Base-by-base conservation (phyloP, 2,888 invertebrate species). In the Dorcus hopei region DNA sequence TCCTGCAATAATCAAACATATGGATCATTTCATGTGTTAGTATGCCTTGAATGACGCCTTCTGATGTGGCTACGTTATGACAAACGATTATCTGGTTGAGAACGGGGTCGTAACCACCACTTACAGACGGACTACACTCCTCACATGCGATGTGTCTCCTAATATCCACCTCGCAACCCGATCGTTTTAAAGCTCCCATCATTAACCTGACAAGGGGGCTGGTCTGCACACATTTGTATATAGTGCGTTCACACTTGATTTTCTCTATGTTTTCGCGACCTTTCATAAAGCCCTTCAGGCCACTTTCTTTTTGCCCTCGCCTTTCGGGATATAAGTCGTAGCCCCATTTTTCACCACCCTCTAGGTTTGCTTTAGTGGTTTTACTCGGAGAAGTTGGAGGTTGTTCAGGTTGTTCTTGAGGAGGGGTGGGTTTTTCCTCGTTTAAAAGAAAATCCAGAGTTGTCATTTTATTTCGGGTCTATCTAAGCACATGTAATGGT, bases 11-110 rank as follows among this genome's bases (percentile, higher is more conserved):
- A 77, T 97, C 97, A 73, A 95, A 97, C 93, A 97, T 96, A 76
- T 97, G 97, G 49, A 97, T 89, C 85, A 97, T 86, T 79, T 97
- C 97, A 71, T 97, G 97, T 0, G 90, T 87, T 43, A 97, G 75
- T 0, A 95, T 90, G 19, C 89, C 90, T 74, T 91, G 90, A 0
- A 93, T 86, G 75, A 88, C 82, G 9, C 86, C 86, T 72, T 87
- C 82, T 26, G 80, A 82, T 16, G 78, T 83, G 0, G 89, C 88
- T 56, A 87, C 88, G 77, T 97, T 97, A 74, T 96, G 93, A 70
- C 97, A 97, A 2, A 97, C 84, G 0, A 97, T 90, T 61, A 97
- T 88, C 80, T 95, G 94, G 79, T 95, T 94, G 23, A 87, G 74
- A 64, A 87, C 82, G 9, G 91, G 89, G 80, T 95, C 95, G 78